phyloP scores from a whole-genome alignment of 2,113 vertebrate species.

The Lagopus muta region DNA sequence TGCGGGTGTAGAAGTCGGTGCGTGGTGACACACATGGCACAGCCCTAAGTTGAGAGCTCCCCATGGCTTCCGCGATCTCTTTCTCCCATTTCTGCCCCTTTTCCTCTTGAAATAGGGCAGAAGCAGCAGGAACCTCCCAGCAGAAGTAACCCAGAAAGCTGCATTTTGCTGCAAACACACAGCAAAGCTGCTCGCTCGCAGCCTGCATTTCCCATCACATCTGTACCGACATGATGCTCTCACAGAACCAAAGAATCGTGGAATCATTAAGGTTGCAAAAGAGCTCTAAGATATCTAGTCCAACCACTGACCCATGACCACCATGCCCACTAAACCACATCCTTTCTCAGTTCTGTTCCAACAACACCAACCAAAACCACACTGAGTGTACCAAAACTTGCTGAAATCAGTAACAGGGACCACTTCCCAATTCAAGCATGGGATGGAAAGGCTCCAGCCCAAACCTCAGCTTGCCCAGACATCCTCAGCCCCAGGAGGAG shows the following conservation, averaged over 20 bases:
- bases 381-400: background rate
- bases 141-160: background rate
- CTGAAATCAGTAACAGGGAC: background rate
- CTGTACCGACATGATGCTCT: background rate
- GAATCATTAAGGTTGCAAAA: too few species aligned
- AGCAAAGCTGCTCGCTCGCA: background rate
- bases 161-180: background rate
- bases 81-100: background rate
- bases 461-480: background rate
- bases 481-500: background rate
- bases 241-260: too few species aligned
- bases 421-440: rapidly evolving
- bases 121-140: background rate
- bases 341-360: background rate
- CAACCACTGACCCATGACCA: too few species aligned
- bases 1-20: background rate
- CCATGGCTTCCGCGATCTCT: background rate
- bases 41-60: background rate
- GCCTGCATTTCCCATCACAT: background rate
- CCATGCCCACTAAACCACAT: too few species aligned
- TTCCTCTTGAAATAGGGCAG: background rate
- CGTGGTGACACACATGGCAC: background rate
- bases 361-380: background rate
- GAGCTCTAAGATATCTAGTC: too few species aligned
- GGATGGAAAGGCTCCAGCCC: background rate